Evolutionary conservation across 1,140 invertebrate genomes (phyloP), one percentile per base, ranked within the genome.

Genomic region (Aphis craccivora): DNA sequence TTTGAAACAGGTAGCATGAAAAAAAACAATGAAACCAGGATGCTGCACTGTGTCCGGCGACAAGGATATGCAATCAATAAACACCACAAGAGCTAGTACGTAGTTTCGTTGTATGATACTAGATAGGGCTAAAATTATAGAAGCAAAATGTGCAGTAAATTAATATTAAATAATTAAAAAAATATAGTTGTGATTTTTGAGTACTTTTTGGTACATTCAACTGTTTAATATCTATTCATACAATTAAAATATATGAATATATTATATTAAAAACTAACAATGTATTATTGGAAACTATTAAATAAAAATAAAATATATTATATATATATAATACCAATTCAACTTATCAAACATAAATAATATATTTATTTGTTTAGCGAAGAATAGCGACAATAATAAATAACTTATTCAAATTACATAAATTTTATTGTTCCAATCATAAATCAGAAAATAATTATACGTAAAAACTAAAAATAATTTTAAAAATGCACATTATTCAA

Each of bases 41-140:
- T 92, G 91, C 91, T 92, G 91, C 91, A 92, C 91, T 92, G 91
- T 92, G 76, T 81, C 91, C 91, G 91, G 91, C 91, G 67, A 92
- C 91, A 92, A 92, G 76, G 76, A 53, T 92, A 92, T 92, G 67
- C 91, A 92, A 92, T 92, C 91, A 51, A 92, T 92, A 92, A 92
- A 51, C 91, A 92, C 91, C n/a, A 92, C 37, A 92, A 40, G 45
- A 92, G 51, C 30, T 92, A 55, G 45, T 20, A 88, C 5, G 51
- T 89, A 76, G 90, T 91, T 76, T 92, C 30, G 45, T 53, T 51
- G 22, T 53, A 37, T 35, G 14, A 35, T 48, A 22, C 91, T 92
- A 92, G 91, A 92, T 83, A 45, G 91, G 9, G 91, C 91, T 92
- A 51, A 92, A 83, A 92, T 83, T 92, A 81, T 81, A 48, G 2